Evolutionary conservation across 2,888 invertebrate species (phyloP).

Genomic region (Mimumesa dahlbomi): DNA sequence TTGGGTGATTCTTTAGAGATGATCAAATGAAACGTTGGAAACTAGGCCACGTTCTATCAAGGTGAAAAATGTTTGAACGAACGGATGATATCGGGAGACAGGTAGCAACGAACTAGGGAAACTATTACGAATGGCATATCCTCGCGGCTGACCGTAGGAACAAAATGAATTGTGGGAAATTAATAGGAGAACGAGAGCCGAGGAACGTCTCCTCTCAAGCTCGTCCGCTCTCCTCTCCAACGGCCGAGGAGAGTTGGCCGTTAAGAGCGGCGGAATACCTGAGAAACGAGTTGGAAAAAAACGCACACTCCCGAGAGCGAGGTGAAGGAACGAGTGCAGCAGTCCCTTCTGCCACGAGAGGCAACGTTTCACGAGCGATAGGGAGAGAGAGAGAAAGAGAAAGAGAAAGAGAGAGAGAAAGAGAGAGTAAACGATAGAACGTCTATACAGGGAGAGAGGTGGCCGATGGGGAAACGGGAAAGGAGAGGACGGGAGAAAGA

Average conservation of each 20-base stretch:
- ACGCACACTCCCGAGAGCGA: constrained; percentile 66
- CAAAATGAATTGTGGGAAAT: constrained; percentile 45
- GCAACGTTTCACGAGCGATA: constrained; percentile 48
- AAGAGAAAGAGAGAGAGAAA: constrained; percentile 19
- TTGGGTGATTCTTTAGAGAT: too few relatives aligned
- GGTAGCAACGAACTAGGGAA: constrained; percentile 1
- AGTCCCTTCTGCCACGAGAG: constrained; percentile 59
- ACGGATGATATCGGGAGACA: neutral
- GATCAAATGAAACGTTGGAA: too few relatives aligned
- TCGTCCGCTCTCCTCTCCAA: constrained; percentile 22
- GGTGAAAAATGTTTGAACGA: too few relatives aligned
- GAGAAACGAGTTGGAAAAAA: constrained; percentile 73
- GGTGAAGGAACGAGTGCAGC: constrained; percentile 77
- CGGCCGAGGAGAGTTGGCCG: constrained; percentile 58
- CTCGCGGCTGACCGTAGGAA: too few relatives aligned
- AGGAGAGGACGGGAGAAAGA: constrained; percentile 21
- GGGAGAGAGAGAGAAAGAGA: constrained; percentile 33
- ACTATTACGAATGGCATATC: constrained; percentile 34
- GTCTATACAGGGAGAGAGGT: too few relatives aligned
- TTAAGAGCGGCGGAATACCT: constrained; percentile 74
- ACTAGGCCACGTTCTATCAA: too few relatives aligned
- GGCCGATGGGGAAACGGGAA: constrained; percentile 5
- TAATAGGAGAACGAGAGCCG: constrained; percentile 37
- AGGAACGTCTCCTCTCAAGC: constrained; percentile 34
- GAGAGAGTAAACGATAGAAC: too few relatives aligned